These are phyloP conservation scores for Diarsia dahlii DNA, from an alignment of 2,888 invertebrate genomes.

Conservation along the genomic window DNA sequence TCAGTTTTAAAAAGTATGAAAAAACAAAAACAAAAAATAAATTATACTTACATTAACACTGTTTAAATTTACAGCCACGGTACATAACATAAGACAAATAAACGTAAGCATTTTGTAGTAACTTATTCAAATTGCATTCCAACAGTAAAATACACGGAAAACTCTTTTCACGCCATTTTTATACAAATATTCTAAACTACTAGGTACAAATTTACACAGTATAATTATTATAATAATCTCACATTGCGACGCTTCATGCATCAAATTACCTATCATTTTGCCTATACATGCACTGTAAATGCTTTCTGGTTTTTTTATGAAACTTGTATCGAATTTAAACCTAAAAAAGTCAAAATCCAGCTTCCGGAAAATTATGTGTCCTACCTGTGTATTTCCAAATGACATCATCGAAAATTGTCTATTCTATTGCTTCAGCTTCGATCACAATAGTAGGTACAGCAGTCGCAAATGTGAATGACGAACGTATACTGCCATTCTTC, in stretches of 20 bases:
- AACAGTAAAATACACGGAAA: background rate
- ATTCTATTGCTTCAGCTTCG: background rate
- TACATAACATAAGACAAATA: conserved; percentile 9
- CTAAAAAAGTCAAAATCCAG: background rate
- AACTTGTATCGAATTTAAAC: background rate
- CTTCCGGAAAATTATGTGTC: background rate
- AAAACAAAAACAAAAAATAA: background rate
- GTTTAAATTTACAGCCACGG: background rate
- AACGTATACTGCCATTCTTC: background rate
- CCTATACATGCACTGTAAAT: background rate
- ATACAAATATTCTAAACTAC: conserved; percentile 12
- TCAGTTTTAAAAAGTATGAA: too few species aligned
- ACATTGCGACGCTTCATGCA: background rate
- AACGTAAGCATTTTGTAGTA: conserved; percentile 2
- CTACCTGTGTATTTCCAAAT: background rate
- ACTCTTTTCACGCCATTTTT: background rate
- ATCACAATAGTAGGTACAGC: background rate
- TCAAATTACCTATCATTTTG: background rate
- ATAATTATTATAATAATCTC: conserved; percentile 15
- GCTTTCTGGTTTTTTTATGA: background rate
- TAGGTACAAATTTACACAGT: background rate
- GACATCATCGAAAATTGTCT: background rate
- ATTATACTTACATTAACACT: conserved; percentile 9
- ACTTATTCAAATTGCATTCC: too few species aligned
- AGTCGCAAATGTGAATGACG: background rate